Conservation (phyloP, 1,140 invertebrate species). For the Diachasma alloeum region DNA sequence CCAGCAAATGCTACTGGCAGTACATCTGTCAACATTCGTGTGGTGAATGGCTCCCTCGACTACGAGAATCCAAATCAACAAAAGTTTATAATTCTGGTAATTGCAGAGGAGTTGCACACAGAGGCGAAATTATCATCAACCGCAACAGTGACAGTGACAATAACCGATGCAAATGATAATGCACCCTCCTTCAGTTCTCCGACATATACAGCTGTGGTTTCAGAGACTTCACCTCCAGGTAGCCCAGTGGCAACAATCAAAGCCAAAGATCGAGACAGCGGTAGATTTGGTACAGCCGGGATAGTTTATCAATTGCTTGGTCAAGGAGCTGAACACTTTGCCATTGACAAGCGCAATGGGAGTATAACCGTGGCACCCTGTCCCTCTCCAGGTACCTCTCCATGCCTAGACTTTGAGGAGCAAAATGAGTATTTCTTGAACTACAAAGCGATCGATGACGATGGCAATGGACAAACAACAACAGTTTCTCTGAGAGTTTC, state of each 20-base stretch:
- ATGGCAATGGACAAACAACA: slow-evolving; percentile 78
- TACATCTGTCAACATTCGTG: slow-evolving; percentile 81
- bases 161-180: slow-evolving; percentile 92
- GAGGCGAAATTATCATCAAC: slow-evolving; percentile 81
- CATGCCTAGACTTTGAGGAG: slow-evolving; percentile 89
- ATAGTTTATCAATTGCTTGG: slow-evolving; percentile 88
- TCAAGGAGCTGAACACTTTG: slow-evolving; percentile 83
- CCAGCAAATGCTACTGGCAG: slow-evolving; percentile 80
- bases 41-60: slow-evolving; percentile 82
- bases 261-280: slow-evolving; percentile 86
- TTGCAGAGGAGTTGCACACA: slow-evolving; percentile 84
- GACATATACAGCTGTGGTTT: slow-evolving; percentile 75
- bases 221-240: slow-evolving; percentile 77
- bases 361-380: slow-evolving; percentile 84
- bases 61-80: slow-evolving; percentile 92
- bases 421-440: slow-evolving; percentile 84
- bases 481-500: slow-evolving; percentile 82
- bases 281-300: slow-evolving; percentile 78
- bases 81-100: slow-evolving; percentile 87
- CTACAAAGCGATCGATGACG: slow-evolving; percentile 87
- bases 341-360: slow-evolving; percentile 81
- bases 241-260: slow-evolving; percentile 78
- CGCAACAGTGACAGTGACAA: slow-evolving; percentile 83
- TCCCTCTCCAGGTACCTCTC: slow-evolving; percentile 67
- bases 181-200: slow-evolving; percentile 80